A percentile compares a stretch with the other conserved stretches of the same genome.
phyloP scores from a whole-genome alignment of 2,888 invertebrate genomes.

The Drosophila longiperda region DNA sequence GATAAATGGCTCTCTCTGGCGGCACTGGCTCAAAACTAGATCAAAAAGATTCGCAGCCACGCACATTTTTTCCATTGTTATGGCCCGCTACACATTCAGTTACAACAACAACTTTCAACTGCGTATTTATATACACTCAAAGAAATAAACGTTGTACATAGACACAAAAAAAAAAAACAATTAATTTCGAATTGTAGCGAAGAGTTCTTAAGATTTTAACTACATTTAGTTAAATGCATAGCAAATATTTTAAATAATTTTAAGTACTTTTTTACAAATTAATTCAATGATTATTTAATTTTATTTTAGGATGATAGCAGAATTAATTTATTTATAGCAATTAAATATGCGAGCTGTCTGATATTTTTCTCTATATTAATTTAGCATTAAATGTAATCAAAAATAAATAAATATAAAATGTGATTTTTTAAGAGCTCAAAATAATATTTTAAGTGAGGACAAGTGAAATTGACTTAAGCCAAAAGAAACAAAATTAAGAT shows the following conservation, averaged over 20 bases:
- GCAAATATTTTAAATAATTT: too few relatives aligned
- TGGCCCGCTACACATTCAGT: conserved; percentile 2
- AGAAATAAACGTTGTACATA: background rate
- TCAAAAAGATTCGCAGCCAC: conserved; percentile 73
- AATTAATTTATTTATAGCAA: too few relatives aligned
- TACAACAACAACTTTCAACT: conserved; percentile 1
- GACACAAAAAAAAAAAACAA: background rate
- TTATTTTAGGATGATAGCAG: background rate
- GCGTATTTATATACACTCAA: background rate
- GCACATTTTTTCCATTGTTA: conserved; percentile 53
- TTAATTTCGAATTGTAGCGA: background rate
- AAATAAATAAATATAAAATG: background rate
- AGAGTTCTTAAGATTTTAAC: background rate
- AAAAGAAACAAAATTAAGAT: background rate
- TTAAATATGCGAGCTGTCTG: too few relatives aligned
- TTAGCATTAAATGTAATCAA: background rate
- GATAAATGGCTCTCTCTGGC: conserved; percentile 62
- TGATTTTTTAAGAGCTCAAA: background rate
- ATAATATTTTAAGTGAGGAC: background rate
- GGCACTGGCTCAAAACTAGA: conserved; percentile 66
- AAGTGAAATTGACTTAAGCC: background rate
- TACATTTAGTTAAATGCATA: background rate
- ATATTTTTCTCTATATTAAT: background rate
- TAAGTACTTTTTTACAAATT: background rate
- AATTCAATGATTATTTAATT: background rate